These are phyloP conservation scores for Anastrepha ludens DNA, from an alignment of 1,140 invertebrate species.

Conservation along the genomic window DNA sequence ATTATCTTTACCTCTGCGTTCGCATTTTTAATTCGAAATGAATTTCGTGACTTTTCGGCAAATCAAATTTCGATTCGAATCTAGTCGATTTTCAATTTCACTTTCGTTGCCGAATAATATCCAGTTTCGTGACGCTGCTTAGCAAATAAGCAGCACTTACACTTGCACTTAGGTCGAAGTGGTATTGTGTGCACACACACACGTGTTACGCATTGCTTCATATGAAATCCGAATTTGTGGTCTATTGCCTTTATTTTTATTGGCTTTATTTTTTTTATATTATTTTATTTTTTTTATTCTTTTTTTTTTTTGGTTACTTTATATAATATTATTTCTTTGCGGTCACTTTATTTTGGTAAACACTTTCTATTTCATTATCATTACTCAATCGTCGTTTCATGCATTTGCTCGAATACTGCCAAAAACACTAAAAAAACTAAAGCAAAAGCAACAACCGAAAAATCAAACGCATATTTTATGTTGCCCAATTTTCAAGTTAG, in stretches of 20 bases:
- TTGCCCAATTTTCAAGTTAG: not conserved
- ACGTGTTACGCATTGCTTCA: not conserved
- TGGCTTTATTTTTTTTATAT: not conserved
- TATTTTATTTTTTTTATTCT: too few relatives aligned
- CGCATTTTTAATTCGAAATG: slow-evolving; percentile 58
- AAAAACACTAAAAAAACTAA: not conserved
- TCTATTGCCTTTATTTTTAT: too few relatives aligned
- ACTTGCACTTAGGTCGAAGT: not conserved
- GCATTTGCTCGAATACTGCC: not conserved
- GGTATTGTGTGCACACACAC: not conserved
- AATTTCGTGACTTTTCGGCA: slow-evolving; percentile 62
- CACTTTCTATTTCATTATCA: slow-evolving; percentile 67
- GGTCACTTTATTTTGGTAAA: slow-evolving; percentile 58
- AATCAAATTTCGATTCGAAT: not conserved
- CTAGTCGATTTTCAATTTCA: slow-evolving; percentile 63
- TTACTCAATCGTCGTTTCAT: slow-evolving; percentile 19
- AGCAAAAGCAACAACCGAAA: not conserved
- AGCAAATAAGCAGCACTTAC: too few relatives aligned
- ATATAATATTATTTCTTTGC: slow-evolving; percentile 12
- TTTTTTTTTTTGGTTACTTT: not conserved
- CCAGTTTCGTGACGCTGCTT: not conserved
- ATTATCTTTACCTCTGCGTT: not conserved
- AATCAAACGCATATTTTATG: not conserved
- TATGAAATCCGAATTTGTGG: not conserved
- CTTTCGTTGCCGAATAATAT: slow-evolving; percentile 61